Percentiles rank a stretch among this genome's conserved stretches.
phyloP scores from a whole-genome alignment of 23 tunicate species.

The Styela plicata region DNA sequence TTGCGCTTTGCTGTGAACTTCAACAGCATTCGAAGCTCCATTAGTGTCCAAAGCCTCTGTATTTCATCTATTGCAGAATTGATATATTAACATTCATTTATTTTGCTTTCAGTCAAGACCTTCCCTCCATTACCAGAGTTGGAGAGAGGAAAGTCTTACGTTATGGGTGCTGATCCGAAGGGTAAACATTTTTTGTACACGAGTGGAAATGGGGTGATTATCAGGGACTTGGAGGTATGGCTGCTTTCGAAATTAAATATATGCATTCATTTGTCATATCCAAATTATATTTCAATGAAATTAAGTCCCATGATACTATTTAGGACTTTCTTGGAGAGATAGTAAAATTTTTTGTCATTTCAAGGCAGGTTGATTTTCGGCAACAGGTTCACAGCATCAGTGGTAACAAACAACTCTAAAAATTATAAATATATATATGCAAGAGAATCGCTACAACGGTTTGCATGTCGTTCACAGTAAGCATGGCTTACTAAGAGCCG shows the following conservation, averaged over 20 bases:
- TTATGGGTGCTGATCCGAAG: conserved; percentile 78
- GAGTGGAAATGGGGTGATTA: conserved; percentile 52
- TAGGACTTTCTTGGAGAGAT: background rate
- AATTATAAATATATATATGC: no score
- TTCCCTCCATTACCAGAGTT: conserved; percentile 71
- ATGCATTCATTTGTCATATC: background rate
- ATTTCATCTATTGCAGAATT: no score
- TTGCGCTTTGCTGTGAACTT: background rate
- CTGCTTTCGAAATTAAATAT: background rate
- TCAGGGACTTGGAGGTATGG: conserved; percentile 72
- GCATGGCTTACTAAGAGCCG: no score
- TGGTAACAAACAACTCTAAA: no score
- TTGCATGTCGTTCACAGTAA: no score
- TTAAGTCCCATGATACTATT: background rate
- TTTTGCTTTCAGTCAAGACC: conserved; percentile 28
- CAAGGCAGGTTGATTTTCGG: no score
- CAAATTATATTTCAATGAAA: background rate
- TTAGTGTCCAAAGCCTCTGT: no score
- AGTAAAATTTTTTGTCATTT: background rate
- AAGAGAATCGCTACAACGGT: no score
- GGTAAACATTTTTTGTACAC: conserved; percentile 76
- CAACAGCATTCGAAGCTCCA: background rate
- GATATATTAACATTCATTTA: no score
- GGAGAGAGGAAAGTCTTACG: conserved; percentile 52
- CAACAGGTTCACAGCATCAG: background rate